Percentiles rank a stretch among this genome's conserved stretches.
Evolutionary conservation across 2,888 invertebrate species (phyloP).

Genomic region (Macaria liturata): DNA sequence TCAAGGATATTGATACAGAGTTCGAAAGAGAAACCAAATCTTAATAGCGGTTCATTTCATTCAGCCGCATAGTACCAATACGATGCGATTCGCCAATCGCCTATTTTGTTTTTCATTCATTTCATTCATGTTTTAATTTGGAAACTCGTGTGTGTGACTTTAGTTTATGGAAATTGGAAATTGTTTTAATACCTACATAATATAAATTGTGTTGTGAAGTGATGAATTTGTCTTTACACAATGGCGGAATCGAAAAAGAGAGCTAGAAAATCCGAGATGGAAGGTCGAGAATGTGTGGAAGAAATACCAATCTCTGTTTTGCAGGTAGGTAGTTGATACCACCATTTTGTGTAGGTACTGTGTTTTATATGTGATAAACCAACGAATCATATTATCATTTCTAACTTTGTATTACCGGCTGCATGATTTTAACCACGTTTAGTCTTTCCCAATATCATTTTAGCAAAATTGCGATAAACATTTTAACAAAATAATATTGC

Average conservation of each 20-base stretch:
- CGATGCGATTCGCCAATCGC: slow-evolving; percentile 3
- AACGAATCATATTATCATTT: too few relatives aligned
- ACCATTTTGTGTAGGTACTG: slow-evolving; percentile 31
- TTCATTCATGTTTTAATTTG: not conserved
- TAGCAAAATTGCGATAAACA: too few relatives aligned
- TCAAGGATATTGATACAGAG: not conserved
- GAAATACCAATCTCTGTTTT: slow-evolving; percentile 14
- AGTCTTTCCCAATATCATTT: too few relatives aligned
- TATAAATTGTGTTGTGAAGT: slow-evolving; percentile 2
- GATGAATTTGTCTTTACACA: slow-evolving; percentile 5
- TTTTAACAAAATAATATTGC: too few relatives aligned
- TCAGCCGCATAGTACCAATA: too few relatives aligned
- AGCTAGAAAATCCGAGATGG: slow-evolving; percentile 31
- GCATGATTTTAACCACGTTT: too few relatives aligned
- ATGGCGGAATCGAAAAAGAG: slow-evolving; percentile 29
- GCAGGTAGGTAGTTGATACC: slow-evolving; percentile 27
- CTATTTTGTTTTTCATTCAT: slow-evolving; percentile 9
- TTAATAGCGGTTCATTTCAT: not conserved
- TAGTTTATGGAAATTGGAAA: too few relatives aligned
- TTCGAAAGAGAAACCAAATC: slow-evolving; percentile 14
- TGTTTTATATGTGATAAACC: too few relatives aligned
- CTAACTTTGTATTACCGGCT: too few relatives aligned
- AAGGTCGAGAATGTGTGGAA: slow-evolving; percentile 19
- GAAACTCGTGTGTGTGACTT: slow-evolving; percentile 13
- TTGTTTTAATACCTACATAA: slow-evolving; percentile 14